phyloP scores from a whole-genome alignment of 2,113 vertebrate species.

The Stegostoma tigrinum region DNA sequence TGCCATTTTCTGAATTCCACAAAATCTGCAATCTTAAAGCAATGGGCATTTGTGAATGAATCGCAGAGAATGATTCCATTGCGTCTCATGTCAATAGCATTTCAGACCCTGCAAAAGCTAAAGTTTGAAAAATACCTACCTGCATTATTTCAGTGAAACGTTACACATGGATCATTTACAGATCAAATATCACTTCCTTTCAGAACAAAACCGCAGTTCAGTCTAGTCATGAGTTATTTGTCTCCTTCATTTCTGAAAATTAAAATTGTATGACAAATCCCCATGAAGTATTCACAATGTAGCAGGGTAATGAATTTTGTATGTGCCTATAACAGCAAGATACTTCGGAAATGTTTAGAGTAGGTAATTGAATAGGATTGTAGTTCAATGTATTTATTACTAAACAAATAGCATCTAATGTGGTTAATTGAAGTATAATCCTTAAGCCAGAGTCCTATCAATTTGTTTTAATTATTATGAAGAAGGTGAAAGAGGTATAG shows the following conservation, averaged over 20 bases:
- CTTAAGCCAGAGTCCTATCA: slow-evolving; percentile 6
- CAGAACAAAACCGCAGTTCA: not conserved
- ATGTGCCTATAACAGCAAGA: slow-evolving; percentile 27
- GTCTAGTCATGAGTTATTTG: not conserved
- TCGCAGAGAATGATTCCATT: not conserved
- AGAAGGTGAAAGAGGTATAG: not conserved
- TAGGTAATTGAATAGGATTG: slow-evolving; percentile 34
- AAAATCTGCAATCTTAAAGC: not conserved
- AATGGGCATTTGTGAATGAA: not conserved
- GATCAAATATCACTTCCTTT: not conserved
- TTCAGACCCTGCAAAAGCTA: not conserved
- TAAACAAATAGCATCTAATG: slow-evolving; percentile 13
- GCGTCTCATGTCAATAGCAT: not conserved
- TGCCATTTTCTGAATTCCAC: not conserved
- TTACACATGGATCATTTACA: not conserved
- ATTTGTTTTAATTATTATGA: slow-evolving; percentile 19
- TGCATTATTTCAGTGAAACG: not conserved
- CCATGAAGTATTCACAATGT: slow-evolving; percentile 21
- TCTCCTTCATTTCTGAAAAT: slow-evolving; percentile 22
- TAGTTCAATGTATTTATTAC: slow-evolving; percentile 20
- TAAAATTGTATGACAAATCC: slow-evolving; percentile 34
- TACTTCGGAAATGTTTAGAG: slow-evolving; percentile 13
- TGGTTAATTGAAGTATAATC: slow-evolving; percentile 33
- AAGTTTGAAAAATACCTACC: not conserved
- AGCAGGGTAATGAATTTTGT: slow-evolving; percentile 30